These are phyloP conservation scores for Campoplex capitator DNA, from an alignment of 2,888 invertebrate species.

Conservation along the genomic window DNA sequence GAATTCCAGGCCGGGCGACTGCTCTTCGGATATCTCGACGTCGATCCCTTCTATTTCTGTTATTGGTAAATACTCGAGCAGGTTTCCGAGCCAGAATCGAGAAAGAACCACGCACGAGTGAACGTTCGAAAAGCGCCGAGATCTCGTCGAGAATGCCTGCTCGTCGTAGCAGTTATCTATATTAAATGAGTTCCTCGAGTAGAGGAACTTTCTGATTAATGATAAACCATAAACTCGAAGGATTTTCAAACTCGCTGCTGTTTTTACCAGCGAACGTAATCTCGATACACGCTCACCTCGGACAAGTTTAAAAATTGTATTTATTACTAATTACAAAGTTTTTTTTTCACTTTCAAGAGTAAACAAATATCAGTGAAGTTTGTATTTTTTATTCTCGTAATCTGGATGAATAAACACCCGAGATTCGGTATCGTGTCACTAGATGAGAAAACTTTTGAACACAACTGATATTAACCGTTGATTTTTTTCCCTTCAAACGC, in stretches of 20 bases:
- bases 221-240: neutral
- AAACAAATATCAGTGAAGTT: neutral
- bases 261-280: neutral
- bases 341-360: neutral
- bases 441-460: no score
- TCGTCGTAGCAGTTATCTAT: slow-evolving; percentile 11
- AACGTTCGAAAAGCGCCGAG: slow-evolving; percentile 29
- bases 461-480: no score
- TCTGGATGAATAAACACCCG: no score
- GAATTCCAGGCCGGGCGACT: slow-evolving; percentile 5
- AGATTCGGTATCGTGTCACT: no score
- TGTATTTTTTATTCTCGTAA: no score
- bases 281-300: neutral
- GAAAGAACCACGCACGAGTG: slow-evolving; percentile 9
- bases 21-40: slow-evolving; percentile 15
- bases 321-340: neutral
- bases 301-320: neutral
- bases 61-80: slow-evolving; percentile 66
- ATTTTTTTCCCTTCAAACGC: no score
- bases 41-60: slow-evolving; percentile 51
- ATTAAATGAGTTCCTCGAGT: slow-evolving; percentile 26
- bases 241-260: neutral
- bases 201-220: slow-evolving; percentile 3
- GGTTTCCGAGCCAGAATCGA: neutral
- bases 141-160: slow-evolving; percentile 40